Base-by-base conservation (phyloP, 2,888 invertebrate genomes). In the Nineta flava region DNA sequence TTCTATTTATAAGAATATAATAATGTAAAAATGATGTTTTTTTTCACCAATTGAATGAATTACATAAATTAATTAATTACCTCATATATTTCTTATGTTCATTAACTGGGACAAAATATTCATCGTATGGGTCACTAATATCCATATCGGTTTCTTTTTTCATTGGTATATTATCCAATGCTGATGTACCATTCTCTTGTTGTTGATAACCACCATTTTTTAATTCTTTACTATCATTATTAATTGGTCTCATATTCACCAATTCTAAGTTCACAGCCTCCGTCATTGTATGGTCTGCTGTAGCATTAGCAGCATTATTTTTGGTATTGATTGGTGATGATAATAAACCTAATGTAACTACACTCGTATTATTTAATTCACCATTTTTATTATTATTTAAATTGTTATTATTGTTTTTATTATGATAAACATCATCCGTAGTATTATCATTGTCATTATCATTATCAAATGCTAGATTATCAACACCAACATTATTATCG, bases 71-170 rank as follows among this genome's bases (percentile, higher is more conserved):
- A 31, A 13, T 45, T 21, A 15, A 31, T 68, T 64, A 87, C 87
- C 86, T 83, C 74, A 86, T 85, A 63, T 81, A 86, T 69, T 87
- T 87, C 62, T 81, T 77, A 65, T 86, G 86, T 62, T 86, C 84
- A 63, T 87, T 86, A 55, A 87, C 86, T 31, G 87, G 85, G 53
- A 87, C 85, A 64, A 87, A 87, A 66, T 87, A 87, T 60, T 87
- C 86, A 60, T 86, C 85, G 64, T 86, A 85, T 5, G 83, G 81
- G 63, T 83, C 83, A 34, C 75, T 73, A 17, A 79, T 71, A 55
- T 76, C 77, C 58, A 76, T 73, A 54, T 80, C 79, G 5, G 75
- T 75, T 51, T 79, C 79, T 62, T 79, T 81, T 65, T 81, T 82
- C 44, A 71, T 61, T 1, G 75, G 74, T 49, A 75, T 72, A 16